Conservation (phyloP, 1,140 invertebrate species). For the Eufriesea mexicana region DNA sequence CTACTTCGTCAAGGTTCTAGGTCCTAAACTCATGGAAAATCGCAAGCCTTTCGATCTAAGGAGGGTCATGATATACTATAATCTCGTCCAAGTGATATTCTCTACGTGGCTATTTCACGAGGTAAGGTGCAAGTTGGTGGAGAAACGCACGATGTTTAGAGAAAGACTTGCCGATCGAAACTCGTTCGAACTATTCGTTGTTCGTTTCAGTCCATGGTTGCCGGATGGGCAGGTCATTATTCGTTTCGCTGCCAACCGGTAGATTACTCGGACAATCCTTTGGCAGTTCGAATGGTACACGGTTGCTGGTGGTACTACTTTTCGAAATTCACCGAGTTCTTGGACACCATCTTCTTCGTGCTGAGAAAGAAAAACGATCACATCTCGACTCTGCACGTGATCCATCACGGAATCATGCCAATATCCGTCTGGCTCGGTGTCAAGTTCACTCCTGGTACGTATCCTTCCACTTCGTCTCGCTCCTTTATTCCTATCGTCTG, state of each 20-base stretch:
- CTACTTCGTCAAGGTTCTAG: conserved; percentile 90
- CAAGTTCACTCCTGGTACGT: conserved; percentile 92
- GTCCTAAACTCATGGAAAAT: conserved; percentile 94
- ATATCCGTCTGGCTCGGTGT: conserved; percentile 96
- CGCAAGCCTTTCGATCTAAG: conserved; percentile 93
- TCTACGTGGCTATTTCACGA: conserved; percentile 92
- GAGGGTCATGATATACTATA: conserved; percentile 91
- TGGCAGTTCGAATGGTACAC: conserved; percentile 90
- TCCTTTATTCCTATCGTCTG: too few relatives aligned
- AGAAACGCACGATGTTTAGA: too few relatives aligned
- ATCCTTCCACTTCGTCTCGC: neutral
- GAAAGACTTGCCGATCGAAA: neutral
- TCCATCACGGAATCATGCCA: conserved; percentile 96
- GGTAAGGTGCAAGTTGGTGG: conserved; percentile 82
- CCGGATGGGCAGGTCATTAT: conserved; percentile 89
- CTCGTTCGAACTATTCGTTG: neutral
- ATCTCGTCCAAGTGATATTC: conserved; percentile 92
- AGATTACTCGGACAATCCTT: conserved; percentile 89
- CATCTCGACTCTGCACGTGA: conserved; percentile 93
- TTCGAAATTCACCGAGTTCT: conserved; percentile 93
- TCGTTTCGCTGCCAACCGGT: conserved; percentile 95
- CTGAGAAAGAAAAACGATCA: conserved; percentile 93
- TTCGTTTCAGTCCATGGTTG: conserved; percentile 58
- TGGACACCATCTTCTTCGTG: conserved; percentile 94
- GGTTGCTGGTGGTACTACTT: conserved; percentile 94